Conservation (phyloP, 2,113 vertebrate species). For the Bambusicola thoracicus region DNA sequence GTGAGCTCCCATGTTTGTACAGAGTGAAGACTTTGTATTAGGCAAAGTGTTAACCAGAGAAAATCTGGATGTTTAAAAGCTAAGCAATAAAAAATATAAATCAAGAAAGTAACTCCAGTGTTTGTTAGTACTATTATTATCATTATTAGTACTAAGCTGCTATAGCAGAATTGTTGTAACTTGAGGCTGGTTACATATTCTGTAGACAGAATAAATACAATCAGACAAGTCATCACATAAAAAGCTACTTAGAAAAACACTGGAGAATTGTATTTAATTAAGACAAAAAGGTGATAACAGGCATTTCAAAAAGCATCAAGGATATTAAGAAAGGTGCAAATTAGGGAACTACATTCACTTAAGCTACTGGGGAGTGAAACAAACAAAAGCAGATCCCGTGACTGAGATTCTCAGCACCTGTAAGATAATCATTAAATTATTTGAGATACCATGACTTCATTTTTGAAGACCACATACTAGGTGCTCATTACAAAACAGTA, state of each 20-base stretch:
- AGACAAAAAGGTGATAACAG: neutral
- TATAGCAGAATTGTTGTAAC: neutral
- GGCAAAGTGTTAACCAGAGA: neutral
- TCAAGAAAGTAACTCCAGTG: neutral
- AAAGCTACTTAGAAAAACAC: neutral
- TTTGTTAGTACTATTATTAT: neutral
- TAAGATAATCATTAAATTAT: neutral
- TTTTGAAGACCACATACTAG: neutral
- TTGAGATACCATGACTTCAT: neutral
- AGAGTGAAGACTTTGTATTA: neutral
- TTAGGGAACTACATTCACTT: neutral
- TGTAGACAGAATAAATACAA: neutral
- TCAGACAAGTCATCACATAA: neutral
- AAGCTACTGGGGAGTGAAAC: neutral
- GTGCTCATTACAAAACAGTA: neutral
- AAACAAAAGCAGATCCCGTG: neutral
- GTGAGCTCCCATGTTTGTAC: neutral
- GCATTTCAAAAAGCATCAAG: neutral
- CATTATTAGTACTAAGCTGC: neutral
- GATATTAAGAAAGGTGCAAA: neutral
- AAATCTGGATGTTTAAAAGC: neutral
- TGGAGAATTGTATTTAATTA: neutral
- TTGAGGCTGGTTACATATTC: neutral
- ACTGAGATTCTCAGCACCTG: neutral
- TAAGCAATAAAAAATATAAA: neutral